These are phyloP conservation scores for Drosophila anceps DNA, from an alignment of 2,888 invertebrate species.

Conservation along the genomic window DNA sequence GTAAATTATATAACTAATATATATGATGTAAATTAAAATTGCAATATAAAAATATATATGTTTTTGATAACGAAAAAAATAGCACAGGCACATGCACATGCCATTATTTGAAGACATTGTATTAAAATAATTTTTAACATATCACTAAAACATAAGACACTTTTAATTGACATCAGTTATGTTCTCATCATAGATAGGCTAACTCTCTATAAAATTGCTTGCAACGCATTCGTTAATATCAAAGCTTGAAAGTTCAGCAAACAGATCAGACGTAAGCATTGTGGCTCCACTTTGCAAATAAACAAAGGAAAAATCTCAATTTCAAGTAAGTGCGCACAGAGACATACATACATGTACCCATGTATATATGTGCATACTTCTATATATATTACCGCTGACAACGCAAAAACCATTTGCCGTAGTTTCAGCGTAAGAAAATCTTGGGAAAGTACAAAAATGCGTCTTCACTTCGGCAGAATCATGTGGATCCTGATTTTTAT, in stretches of 20 bases:
- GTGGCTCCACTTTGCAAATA: not conserved
- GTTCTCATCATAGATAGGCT: no score
- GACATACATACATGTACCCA: not conserved
- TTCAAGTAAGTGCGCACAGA: constrained; percentile 3
- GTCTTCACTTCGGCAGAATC: not conserved
- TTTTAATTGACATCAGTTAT: no score
- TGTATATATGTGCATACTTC: not conserved
- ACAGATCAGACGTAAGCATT: constrained; percentile 5
- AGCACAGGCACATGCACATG: no score
- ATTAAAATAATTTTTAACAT: no score
- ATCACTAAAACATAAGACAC: no score
- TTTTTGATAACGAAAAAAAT: not conserved
- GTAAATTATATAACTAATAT: not conserved
- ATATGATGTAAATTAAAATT: not conserved
- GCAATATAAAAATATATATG: not conserved
- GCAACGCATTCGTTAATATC: not conserved
- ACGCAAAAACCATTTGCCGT: not conserved
- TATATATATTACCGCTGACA: not conserved
- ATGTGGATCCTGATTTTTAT: constrained; percentile 7
- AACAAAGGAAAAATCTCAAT: not conserved
- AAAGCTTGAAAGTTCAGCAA: constrained; percentile 1
- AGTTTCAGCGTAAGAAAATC: constrained; percentile 8
- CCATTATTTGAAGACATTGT: no score
- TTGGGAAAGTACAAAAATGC: constrained; percentile 9
- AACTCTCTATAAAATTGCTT: not conserved